phyloP scores from a whole-genome alignment of 1,140 invertebrate species.

The Caenorhabditis briggsae region DNA sequence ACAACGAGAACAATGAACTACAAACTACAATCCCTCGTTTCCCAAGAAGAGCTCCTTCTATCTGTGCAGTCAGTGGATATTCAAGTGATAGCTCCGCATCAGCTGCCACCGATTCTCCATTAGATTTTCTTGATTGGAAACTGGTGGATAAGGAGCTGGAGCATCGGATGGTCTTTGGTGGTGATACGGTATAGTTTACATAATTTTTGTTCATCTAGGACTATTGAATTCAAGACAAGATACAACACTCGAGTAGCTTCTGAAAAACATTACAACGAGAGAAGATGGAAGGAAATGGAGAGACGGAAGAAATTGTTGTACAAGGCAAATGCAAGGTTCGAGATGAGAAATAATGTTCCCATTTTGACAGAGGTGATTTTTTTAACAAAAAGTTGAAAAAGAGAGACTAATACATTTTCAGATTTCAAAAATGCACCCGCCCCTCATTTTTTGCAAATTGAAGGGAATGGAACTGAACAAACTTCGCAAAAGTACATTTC shows the following conservation, averaged over 20 bases:
- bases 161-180: slow-evolving; percentile 1
- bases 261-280: not conserved
- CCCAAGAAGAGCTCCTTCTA: not conserved
- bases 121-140: slow-evolving; percentile 12
- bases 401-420: not conserved
- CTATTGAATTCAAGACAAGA: not conserved
- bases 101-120: not conserved
- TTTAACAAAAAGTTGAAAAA: not conserved
- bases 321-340: not conserved
- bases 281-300: slow-evolving; percentile 24
- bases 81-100: not conserved
- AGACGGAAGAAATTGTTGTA: slow-evolving; percentile 4
- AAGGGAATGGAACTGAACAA: slow-evolving; percentile 39
- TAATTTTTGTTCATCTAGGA: not conserved
- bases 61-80: slow-evolving; percentile 9
- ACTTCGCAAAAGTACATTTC: not conserved
- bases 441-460: slow-evolving; percentile 19
- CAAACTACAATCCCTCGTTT: not conserved
- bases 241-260: not conserved
- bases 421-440: slow-evolving; percentile 23
- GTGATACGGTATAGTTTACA: not conserved
- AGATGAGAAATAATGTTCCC: slow-evolving; percentile 9
- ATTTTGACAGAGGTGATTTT: slow-evolving; percentile 4
- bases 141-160: not conserved
- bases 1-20: slow-evolving; percentile 2